A percentile compares a stretch with the other conserved stretches of the same genome.
Conservation (phyloP, 2,797 vertebrate species). For the Spondyliosoma cantharus region DNA sequence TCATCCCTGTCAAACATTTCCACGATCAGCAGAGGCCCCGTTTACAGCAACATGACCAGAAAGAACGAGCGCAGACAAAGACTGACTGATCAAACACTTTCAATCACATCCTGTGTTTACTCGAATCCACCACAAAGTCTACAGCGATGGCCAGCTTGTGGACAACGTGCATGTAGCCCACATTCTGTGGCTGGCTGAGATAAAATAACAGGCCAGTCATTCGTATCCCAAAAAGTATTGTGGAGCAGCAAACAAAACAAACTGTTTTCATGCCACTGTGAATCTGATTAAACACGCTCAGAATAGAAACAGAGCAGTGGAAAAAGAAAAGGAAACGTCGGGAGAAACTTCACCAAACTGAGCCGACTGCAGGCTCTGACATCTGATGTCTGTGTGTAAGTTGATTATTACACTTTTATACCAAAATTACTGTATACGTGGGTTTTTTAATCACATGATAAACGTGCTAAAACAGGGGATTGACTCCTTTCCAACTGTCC, state of each 20-base stretch:
- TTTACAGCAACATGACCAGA: slow-evolving; percentile 9
- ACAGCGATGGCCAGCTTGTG: neutral
- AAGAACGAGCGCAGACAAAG: neutral
- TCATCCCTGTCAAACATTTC: neutral
- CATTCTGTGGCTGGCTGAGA: slow-evolving; percentile 13
- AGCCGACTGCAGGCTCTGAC: too few species aligned
- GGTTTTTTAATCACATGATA: too few species aligned
- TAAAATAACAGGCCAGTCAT: neutral
- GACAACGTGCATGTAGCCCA: slow-evolving; percentile 4
- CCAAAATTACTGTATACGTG: too few species aligned
- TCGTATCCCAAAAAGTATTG: neutral
- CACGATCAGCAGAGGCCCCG: neutral
- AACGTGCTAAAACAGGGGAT: too few species aligned
- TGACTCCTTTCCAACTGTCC: too few species aligned
- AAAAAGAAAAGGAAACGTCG: neutral
- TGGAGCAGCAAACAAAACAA: slow-evolving; percentile 11
- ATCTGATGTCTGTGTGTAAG: too few species aligned
- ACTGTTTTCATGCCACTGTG: slow-evolving; percentile 14
- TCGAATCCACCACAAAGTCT: slow-evolving; percentile 7
- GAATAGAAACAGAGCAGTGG: neutral
- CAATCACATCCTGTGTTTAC: slow-evolving; percentile 8
- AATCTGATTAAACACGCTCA: neutral
- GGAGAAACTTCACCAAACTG: neutral
- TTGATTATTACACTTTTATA: too few species aligned
- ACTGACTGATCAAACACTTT: slow-evolving; percentile 20